Evolutionary conservation across 1,140 invertebrate species (phyloP).

Genomic region (Onthophagus taurus): DNA sequence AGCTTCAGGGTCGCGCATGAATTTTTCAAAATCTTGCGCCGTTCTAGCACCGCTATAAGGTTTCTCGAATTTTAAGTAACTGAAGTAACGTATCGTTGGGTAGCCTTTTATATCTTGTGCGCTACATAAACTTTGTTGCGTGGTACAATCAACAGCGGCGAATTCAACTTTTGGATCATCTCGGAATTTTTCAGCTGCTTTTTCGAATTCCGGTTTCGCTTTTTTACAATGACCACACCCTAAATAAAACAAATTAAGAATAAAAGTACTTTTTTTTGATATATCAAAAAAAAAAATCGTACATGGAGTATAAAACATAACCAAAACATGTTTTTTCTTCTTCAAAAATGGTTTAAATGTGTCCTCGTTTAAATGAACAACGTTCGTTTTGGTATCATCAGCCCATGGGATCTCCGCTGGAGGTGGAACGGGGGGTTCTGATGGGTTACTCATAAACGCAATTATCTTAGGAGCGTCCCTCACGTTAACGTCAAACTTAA

Average conservation of each 20-base stretch:
- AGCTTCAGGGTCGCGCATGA: constrained; percentile 53
- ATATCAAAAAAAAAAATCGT: constrained; percentile 38
- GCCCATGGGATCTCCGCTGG: constrained; percentile 69
- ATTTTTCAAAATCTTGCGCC: constrained; percentile 54
- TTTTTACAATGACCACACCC: constrained; percentile 89
- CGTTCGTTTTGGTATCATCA: constrained; percentile 60
- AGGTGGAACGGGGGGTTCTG: constrained; percentile 72
- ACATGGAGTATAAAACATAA: constrained; percentile 92
- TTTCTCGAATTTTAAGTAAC: constrained; percentile 58
- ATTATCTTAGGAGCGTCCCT: constrained; percentile 68
- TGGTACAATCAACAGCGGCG: constrained; percentile 77
- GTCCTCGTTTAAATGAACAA: constrained; percentile 64
- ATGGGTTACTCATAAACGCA: constrained; percentile 73
- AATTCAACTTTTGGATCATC: constrained; percentile 65
- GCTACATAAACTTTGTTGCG: constrained; percentile 51
- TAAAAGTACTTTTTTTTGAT: too few species aligned
- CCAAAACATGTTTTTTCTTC: constrained; percentile 68
- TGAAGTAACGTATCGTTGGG: constrained; percentile 82
- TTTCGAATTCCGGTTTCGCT: constrained; percentile 74
- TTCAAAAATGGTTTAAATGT: constrained; percentile 58
- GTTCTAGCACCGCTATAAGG: constrained; percentile 66
- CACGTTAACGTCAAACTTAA: constrained; percentile 65
- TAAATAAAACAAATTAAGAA: constrained; percentile 38
- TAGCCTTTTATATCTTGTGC: constrained; percentile 70
- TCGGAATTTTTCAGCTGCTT: constrained; percentile 63